These are phyloP conservation scores for Deilephila elpenor DNA, from an alignment of 2,888 invertebrate species.

Conservation along the genomic window DNA sequence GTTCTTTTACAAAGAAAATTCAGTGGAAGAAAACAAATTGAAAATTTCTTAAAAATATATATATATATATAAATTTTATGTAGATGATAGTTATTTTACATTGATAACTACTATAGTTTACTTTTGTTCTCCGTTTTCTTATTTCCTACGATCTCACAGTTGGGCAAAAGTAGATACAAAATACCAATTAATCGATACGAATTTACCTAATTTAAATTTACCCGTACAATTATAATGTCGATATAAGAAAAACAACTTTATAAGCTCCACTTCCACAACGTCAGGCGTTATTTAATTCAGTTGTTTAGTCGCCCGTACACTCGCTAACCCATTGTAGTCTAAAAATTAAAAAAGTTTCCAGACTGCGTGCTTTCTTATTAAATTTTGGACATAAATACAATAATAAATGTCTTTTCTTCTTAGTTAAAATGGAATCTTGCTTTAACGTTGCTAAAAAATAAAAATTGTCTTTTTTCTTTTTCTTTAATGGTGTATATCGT, in stretches of 20 bases:
- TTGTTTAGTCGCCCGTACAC: background rate
- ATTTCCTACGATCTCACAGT: too few relatives aligned
- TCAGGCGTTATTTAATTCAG: background rate
- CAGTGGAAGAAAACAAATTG: too few relatives aligned
- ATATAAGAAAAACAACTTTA: background rate
- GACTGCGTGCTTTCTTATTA: slow-evolving; percentile 1
- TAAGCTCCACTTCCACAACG: background rate
- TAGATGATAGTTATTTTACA: too few relatives aligned
- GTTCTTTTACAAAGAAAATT: too few relatives aligned
- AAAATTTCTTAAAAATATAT: too few relatives aligned
- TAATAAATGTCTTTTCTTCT: background rate
- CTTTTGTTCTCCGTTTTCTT: too few relatives aligned
- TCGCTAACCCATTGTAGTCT: background rate
- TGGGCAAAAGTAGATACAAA: too few relatives aligned
- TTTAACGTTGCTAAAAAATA: background rate
- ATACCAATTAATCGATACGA: too few relatives aligned
- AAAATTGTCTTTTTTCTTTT: background rate
- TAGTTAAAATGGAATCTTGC: background rate
- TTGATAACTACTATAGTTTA: too few relatives aligned
- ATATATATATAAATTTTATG: too few relatives aligned
- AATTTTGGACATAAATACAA: slow-evolving; percentile 9
- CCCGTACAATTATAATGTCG: background rate
- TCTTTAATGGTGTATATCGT: background rate
- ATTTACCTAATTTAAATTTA: background rate
- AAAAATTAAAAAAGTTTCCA: slow-evolving; percentile 19